Evolutionary conservation across 2,888 invertebrate species (phyloP).

Genomic region (Archaeoteleia sp.): DNA sequence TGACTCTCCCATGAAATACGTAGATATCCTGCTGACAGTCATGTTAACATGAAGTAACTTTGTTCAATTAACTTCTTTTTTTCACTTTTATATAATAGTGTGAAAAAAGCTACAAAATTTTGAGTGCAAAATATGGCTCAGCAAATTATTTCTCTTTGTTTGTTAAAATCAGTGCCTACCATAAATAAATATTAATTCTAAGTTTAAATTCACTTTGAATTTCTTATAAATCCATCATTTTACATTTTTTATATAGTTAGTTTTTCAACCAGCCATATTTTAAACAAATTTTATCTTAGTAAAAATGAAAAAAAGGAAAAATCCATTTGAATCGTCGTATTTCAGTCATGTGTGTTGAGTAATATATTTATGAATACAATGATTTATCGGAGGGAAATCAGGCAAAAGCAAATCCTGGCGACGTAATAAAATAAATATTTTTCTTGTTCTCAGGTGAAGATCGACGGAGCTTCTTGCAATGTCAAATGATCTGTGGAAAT

Average conservation of each 20-base stretch:
- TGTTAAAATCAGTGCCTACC: no score
- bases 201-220: no score
- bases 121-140: constrained; percentile 9
- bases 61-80: constrained; percentile 9
- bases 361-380: constrained; percentile 12
- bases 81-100: constrained; percentile 31
- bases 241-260: no score
- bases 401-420: constrained; percentile 18
- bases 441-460: constrained; percentile 18
- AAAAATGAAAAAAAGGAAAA: constrained; percentile 23
- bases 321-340: constrained; percentile 10
- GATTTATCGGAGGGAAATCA: constrained; percentile 15
- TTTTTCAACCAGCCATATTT: constrained; percentile 1
- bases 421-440: constrained; percentile 40
- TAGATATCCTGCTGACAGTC: constrained; percentile 45
- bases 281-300: constrained; percentile 19
- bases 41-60: constrained; percentile 19
- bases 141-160: constrained; percentile 1
- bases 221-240: no score
- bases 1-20: constrained; percentile 45
- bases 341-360: constrained; percentile 18
- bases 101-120: constrained; percentile 15
- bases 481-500: constrained; percentile 22
- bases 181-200: no score
- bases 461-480: constrained; percentile 9